A percentile compares a stretch with the other conserved stretches of the same genome.
Conservation (phyloP, 2,888 invertebrate species). For the Lasioglossum vierecki region DNA sequence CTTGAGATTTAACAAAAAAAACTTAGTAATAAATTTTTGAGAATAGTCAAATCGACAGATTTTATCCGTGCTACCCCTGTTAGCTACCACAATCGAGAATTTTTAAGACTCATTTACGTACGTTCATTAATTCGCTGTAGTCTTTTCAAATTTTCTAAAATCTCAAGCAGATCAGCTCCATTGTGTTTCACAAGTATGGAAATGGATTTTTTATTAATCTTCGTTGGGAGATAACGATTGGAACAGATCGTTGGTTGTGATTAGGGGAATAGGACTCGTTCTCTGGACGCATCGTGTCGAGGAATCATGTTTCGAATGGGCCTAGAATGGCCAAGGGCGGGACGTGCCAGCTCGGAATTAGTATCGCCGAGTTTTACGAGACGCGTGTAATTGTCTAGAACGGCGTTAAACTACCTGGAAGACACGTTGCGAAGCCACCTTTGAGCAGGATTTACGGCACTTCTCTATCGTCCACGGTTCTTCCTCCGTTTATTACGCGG, state of each 20-base stretch:
- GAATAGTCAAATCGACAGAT: too few species aligned
- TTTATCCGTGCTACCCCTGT: too few species aligned
- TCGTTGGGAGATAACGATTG: neutral
- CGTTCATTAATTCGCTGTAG: too few species aligned
- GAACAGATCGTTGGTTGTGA: neutral
- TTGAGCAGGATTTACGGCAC: constrained; percentile 4
- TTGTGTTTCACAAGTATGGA: neutral
- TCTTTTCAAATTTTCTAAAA: too few species aligned
- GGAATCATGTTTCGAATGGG: neutral
- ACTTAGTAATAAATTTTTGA: too few species aligned
- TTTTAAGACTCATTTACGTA: too few species aligned
- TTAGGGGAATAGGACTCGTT: neutral
- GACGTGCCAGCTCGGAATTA: neutral
- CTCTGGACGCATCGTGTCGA: neutral
- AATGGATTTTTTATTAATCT: neutral
- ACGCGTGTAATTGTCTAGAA: constrained; percentile 4
- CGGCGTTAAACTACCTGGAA: constrained; percentile 6
- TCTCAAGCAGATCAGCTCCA: too few species aligned
- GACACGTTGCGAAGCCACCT: constrained; percentile 2
- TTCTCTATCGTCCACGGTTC: constrained; percentile 9
- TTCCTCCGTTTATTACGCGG: constrained; percentile 2
- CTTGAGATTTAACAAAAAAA: too few species aligned
- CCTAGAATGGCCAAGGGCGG: neutral
- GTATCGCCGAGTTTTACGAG: constrained; percentile 8
- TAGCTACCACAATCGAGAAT: too few species aligned